Evolutionary conservation across 2,888 invertebrate genomes (phyloP), one percentile per base, ranked within the genome.

Genomic region (Opisthograptis luteolata): DNA sequence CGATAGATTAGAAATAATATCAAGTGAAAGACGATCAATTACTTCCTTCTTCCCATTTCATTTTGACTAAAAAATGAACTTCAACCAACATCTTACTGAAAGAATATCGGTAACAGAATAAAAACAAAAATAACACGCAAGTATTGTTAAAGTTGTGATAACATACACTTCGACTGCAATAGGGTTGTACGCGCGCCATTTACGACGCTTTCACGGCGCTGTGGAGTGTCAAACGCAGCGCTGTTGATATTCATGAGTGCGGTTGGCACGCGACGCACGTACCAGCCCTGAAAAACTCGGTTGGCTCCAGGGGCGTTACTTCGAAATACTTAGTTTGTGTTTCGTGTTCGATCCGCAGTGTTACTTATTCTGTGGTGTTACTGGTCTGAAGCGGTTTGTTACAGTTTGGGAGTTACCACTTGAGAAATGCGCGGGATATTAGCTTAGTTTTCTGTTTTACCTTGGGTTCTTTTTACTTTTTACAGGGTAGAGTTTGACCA

Each of bases 231-330:
- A 71, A 66, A 62, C 64, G 62, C 64, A 50, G 51, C 60, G 62
- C 64, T 40, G 39, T 74, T 74, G 69, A 62, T 76, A 79, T 79
- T 81, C 76, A 78, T 71, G 73, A 63, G 43, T 41, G 51, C 44
- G 58, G 53, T 58, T 61, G 52, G 60, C 48, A 75, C 55, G 61
- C 73, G 36, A 54, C 58, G 52, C 79, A 78, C 79, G 80, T 76
- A 47, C 28, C 53, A 44, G 35, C 51, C 55, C 52, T 53, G 45
- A 44, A 40, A 41, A 48, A 53, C 44, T 54, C 47, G 34, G 52
- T 47, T 40, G 48, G 19, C 45, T 37, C 40, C 46, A 9, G 49
- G 39, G 44, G 44, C 50, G 49, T 15, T 40, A 57, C 57, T 57
- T 49, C 30, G 36, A 53, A 47, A 43, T 36, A 45, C 46, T 45